Evolutionary conservation across 2,113 vertebrate genomes (phyloP).

Genomic region (Tapirus terrestris): DNA sequence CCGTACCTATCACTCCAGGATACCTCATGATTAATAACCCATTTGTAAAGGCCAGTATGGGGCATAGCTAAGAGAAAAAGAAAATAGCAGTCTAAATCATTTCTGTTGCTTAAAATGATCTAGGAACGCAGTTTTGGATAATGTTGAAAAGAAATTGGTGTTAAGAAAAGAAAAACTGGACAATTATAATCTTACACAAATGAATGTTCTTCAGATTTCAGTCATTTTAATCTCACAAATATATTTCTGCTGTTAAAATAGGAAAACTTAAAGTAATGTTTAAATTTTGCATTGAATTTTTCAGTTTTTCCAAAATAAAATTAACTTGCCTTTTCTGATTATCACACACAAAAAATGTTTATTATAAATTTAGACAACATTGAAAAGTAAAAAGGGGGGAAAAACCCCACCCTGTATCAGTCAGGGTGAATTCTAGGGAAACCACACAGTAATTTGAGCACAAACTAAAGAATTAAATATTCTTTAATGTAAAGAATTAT

Average conservation of each 20-base stretch:
- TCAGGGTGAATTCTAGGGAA: background rate
- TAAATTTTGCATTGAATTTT: conserved; percentile 15
- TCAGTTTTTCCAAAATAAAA: conserved; percentile 52
- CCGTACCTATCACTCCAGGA: background rate
- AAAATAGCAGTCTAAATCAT: background rate
- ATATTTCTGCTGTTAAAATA: conserved; percentile 44
- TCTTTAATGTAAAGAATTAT: background rate
- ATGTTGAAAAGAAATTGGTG: conserved; percentile 42
- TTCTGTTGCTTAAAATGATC: background rate
- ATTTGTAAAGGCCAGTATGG: background rate
- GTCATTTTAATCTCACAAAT: conserved; percentile 40
- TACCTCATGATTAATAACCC: background rate
- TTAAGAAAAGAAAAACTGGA: conserved; percentile 6
- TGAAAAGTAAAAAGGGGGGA: background rate
- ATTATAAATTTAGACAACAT: conserved; percentile 32
- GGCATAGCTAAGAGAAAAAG: background rate
- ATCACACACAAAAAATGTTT: background rate
- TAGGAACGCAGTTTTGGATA: conserved; percentile 28
- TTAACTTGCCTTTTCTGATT: conserved; percentile 47
- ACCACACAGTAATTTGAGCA: background rate
- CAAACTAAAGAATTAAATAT: background rate
- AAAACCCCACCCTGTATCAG: background rate
- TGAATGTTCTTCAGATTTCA: background rate
- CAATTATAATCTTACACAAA: background rate
- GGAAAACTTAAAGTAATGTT: conserved; percentile 33